These are phyloP conservation scores for Actinia tenebrosa DNA, from an alignment of 64 coral and sea anemone species.

Conservation along the genomic window DNA sequence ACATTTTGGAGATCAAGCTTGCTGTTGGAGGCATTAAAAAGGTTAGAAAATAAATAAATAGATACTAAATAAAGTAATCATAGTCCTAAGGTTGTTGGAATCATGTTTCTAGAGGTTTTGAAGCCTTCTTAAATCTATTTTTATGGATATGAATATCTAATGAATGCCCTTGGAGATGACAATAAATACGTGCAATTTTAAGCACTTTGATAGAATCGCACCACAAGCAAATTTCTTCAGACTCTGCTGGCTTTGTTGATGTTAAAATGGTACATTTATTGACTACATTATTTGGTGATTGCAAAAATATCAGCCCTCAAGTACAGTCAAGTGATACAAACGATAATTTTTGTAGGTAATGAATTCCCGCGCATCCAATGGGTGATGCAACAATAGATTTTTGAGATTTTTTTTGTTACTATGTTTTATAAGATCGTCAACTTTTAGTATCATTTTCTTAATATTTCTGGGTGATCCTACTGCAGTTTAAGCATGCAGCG, in stretches of 20 bases:
- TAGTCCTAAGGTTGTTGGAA: background rate
- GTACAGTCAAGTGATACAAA: background rate
- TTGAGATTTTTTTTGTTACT: background rate
- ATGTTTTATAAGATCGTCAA: background rate
- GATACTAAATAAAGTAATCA: background rate
- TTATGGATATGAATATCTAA: constrained; percentile 1
- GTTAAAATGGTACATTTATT: background rate
- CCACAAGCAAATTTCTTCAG: background rate
- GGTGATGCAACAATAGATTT: background rate
- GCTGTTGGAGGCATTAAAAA: constrained; percentile 91
- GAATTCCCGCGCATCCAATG: background rate
- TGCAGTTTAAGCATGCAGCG: background rate
- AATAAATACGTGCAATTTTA: background rate
- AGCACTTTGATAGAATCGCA: background rate
- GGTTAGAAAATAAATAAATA: constrained; percentile 26
- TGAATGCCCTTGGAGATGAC: background rate
- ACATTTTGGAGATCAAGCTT: constrained; percentile 71
- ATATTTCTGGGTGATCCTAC: background rate
- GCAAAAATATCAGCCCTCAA: background rate
- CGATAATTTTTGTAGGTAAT: background rate
- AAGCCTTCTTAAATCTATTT: background rate
- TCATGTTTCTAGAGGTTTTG: background rate
- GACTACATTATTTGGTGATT: background rate
- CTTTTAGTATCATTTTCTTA: background rate
- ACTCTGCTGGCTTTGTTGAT: background rate